Evolutionary conservation across 2,797 vertebrate species (phyloP).

Genomic region (Dicrostonyx torquatus): DNA sequence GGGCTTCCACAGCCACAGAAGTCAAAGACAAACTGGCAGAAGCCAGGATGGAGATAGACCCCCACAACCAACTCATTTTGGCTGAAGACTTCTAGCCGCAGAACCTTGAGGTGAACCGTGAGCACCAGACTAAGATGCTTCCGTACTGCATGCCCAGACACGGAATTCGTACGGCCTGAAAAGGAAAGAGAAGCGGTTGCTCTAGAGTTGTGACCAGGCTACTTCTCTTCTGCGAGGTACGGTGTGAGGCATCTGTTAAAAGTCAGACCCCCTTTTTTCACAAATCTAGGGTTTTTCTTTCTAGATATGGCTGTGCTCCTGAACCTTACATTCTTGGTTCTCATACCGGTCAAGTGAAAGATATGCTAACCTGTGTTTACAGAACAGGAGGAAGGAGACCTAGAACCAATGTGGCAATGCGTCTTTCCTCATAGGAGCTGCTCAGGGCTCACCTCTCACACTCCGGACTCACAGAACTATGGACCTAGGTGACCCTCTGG

Average conservation of each 20-base stretch:
- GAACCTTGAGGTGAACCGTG: accelerated
- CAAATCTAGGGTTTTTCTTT: neutral
- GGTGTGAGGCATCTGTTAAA: neutral
- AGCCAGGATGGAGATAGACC: neutral
- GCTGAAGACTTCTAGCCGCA: neutral
- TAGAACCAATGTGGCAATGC: neutral
- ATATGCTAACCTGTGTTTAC: neutral
- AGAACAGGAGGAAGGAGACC: neutral
- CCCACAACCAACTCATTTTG: accelerated
- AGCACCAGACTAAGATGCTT: accelerated
- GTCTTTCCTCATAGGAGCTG: neutral
- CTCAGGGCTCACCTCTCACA: accelerated
- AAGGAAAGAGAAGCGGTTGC: neutral
- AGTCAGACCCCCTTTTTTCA: neutral
- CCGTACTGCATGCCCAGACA: too few relatives aligned
- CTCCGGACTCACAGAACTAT: accelerated
- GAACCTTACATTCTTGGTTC: neutral
- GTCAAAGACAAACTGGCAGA: neutral
- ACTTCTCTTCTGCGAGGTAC: neutral
- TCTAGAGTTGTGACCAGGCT: accelerated
- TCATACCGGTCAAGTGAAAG: neutral
- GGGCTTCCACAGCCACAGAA: neutral
- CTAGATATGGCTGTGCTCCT: neutral
- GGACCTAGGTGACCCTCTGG: accelerated
- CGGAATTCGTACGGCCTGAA: accelerated